Conservation (phyloP, 1,140 invertebrate species). For the Apis florea region DNA sequence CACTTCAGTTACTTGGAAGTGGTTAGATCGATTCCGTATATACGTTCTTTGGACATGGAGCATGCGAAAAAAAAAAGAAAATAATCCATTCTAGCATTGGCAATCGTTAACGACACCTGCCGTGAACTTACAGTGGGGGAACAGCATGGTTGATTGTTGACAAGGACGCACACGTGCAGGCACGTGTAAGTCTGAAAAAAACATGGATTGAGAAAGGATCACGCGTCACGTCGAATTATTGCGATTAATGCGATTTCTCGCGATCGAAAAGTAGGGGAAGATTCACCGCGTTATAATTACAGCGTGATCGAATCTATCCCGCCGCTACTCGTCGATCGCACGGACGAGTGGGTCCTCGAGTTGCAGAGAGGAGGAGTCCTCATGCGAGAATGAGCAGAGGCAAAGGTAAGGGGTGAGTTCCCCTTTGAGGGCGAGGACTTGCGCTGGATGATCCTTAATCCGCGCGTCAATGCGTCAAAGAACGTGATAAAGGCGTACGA, state of each 20-base stretch:
- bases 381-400: not conserved
- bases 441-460: not conserved
- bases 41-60: not conserved
- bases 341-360: slow-evolving; percentile 40
- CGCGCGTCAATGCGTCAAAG: slow-evolving; percentile 11
- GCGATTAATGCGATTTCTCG: slow-evolving; percentile 3
- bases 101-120: slow-evolving; percentile 50
- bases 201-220: slow-evolving; percentile 68
- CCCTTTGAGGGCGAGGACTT: not conserved
- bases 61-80: slow-evolving; percentile 33
- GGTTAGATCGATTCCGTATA: too few species aligned
- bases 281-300: not conserved
- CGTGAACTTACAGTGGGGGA: slow-evolving; percentile 87
- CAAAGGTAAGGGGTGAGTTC: not conserved
- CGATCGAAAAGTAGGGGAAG: slow-evolving; percentile 9
- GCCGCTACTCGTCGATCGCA: slow-evolving; percentile 2
- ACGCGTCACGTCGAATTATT: slow-evolving; percentile 48
- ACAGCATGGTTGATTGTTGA: slow-evolving; percentile 91
- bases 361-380: not conserved
- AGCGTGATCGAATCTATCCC: not conserved
- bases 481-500: not conserved
- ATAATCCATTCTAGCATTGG: slow-evolving; percentile 24
- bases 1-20: too few species aligned
- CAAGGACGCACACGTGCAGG: slow-evolving; percentile 91
- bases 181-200: slow-evolving; percentile 92